Conservation (phyloP, 1,140 invertebrate species). For the Bombus confusus region DNA sequence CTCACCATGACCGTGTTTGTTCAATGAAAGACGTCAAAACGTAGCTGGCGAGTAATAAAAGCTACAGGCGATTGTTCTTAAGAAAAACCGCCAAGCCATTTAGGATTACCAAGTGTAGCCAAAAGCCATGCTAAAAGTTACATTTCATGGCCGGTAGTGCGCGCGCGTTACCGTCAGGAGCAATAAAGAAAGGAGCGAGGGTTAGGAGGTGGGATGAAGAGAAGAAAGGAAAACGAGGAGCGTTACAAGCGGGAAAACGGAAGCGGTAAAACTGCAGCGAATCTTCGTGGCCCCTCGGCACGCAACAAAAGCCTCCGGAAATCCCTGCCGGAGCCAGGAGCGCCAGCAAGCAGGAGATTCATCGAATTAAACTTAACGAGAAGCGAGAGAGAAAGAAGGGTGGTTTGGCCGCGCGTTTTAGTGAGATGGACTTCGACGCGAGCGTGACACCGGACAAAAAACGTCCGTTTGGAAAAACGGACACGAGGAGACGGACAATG, state of each 20-base stretch:
- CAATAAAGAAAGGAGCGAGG: not conserved
- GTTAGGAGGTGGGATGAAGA: not conserved
- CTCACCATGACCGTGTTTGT: not conserved
- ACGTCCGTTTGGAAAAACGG: not conserved
- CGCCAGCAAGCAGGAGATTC: conserved; percentile 26
- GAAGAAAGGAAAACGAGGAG: not conserved
- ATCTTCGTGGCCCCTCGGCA: conserved; percentile 2
- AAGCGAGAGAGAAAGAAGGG: not conserved
- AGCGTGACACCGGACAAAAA: conserved; percentile 22
- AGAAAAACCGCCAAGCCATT: not conserved
- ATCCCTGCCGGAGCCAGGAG: conserved; percentile 23
- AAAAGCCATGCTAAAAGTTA: conserved; percentile 1
- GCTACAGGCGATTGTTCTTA: not conserved
- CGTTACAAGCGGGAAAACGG: conserved; percentile 7
- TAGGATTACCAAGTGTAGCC: not conserved
- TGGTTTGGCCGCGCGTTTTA: not conserved
- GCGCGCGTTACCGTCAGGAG: not conserved
- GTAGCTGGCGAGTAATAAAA: not conserved
- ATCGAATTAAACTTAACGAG: conserved; percentile 31
- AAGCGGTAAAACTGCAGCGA: conserved; percentile 22
- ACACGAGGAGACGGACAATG: not conserved
- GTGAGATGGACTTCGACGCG: not conserved
- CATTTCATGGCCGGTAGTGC: conserved; percentile 8
- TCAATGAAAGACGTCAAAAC: not conserved
- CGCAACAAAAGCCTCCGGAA: conserved; percentile 38